Evolutionary conservation across 2,113 vertebrate species (phyloP).

Genomic region (Apistogramma diplotaenia): DNA sequence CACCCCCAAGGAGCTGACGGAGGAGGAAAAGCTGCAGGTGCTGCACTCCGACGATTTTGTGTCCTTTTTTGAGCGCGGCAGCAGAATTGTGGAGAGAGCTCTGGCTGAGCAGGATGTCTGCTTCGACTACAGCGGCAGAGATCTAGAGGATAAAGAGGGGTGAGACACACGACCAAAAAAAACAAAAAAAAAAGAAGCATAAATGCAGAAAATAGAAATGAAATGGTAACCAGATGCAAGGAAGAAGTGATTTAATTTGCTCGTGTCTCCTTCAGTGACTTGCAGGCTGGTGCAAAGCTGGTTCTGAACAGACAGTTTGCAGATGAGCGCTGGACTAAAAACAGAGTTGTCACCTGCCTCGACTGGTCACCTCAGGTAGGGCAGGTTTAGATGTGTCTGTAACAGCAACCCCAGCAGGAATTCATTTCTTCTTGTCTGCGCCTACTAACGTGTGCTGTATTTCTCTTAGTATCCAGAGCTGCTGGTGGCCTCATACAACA

Average conservation of each 20-base stretch:
- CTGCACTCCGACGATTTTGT: slow-evolving; percentile 91
- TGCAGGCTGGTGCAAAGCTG: slow-evolving; percentile 94
- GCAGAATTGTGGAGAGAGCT: slow-evolving; percentile 91
- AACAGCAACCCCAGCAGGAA: not conserved
- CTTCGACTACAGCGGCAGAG: slow-evolving; percentile 97
- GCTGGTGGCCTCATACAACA: slow-evolving; percentile 94
- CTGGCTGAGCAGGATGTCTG: slow-evolving; percentile 96
- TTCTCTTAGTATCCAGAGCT: slow-evolving; percentile 89
- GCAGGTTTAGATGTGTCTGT: not conserved
- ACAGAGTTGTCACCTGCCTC: slow-evolving; percentile 96
- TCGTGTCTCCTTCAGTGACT: slow-evolving; percentile 77
- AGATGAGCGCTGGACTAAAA: slow-evolving; percentile 97
- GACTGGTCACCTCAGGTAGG: slow-evolving; percentile 98
- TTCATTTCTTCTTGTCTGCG: not conserved
- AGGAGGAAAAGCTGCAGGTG: slow-evolving; percentile 95
- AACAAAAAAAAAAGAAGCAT: not conserved
- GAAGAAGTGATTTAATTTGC: not conserved
- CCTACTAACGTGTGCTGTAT: slow-evolving; percentile 1
- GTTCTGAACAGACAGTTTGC: slow-evolving; percentile 93
- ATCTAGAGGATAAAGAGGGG: slow-evolving; percentile 98
- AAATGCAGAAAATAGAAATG: not conserved
- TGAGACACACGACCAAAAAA: slow-evolving; percentile 62
- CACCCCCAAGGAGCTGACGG: slow-evolving; percentile 89
- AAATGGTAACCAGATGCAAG: not conserved
- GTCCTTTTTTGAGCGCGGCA: slow-evolving; percentile 93